These are phyloP conservation scores for Pristis pectinata DNA, from an alignment of 2,797 vertebrate genomes.

Conservation along the genomic window DNA sequence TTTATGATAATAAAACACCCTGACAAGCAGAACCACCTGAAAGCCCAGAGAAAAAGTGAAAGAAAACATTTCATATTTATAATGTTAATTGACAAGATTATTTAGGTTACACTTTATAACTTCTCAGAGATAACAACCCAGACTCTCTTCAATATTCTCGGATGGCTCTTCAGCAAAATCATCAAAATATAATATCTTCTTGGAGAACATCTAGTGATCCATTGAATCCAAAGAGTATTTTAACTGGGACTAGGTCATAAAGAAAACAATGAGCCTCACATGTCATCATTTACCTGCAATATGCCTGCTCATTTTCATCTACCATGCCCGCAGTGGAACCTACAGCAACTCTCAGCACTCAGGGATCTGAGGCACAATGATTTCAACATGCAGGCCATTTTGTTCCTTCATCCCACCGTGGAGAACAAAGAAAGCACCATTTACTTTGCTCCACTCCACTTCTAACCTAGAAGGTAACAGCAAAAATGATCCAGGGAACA, in stretches of 20 bases:
- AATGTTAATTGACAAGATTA: conserved; percentile 16
- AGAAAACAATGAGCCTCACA: not conserved
- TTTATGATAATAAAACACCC: conserved; percentile 28
- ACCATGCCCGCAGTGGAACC: not conserved
- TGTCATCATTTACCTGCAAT: not conserved
- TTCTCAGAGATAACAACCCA: not conserved
- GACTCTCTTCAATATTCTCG: not conserved
- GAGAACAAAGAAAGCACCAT: not conserved
- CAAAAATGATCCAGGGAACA: not conserved
- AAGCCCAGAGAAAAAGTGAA: not conserved
- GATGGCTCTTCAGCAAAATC: not conserved
- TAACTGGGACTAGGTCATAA: not conserved
- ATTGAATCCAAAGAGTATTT: not conserved
- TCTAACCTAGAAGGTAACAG: not conserved
- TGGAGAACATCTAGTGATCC: not conserved
- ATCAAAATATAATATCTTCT: not conserved
- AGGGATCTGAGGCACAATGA: not conserved
- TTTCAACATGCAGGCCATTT: not conserved
- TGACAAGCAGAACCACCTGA: conserved; percentile 22
- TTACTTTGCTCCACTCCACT: not conserved
- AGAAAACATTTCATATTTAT: conserved; percentile 1
- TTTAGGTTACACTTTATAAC: not conserved
- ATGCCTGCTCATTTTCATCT: not conserved
- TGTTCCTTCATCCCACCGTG: not conserved
- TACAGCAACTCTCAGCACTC: not conserved